Base-by-base conservation (phyloP, 2,113 vertebrate genomes). In the human region DNA sequence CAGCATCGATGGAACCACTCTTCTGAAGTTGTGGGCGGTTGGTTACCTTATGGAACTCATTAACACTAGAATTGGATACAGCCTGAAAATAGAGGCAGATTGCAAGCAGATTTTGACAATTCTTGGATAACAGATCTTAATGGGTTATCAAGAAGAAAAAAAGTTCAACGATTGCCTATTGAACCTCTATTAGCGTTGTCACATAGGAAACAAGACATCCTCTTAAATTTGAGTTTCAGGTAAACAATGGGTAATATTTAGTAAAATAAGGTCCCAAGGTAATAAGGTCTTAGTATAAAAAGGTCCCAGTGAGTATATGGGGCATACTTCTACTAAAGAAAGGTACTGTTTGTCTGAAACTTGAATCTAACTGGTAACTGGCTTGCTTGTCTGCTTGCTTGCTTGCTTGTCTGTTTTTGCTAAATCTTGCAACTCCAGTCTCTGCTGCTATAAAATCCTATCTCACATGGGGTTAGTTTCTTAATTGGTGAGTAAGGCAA, bases 71-170 rank as follows among this genome's bases (percentile, higher is more conserved):
- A 66, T 30, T 45, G 72, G 64, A 94, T 81, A 76, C 27, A 95
- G 16, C 20, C 90, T 43, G 50, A 82, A 92, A 94, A 84, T 0
- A 90, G 35, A 97, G 43, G 55, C 57, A 82, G 80, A 93, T 92
- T n/a, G 9, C 48, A 88, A 97, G 43, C 85, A 97, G 38, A 10
- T 82, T 95, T 95, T 78, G 85, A 88, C 88, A 72, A 57, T 82
- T 82, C 89, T 66, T 91, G 25, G 59, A 73, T 85, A 89, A 85
- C 50, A 90, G 18, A 85, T 64, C 90, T 52, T 72, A 91, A 76
- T 59, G 43, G 35, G 22, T 83, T 96, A n/a, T 52, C 48, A 80
- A 93, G 57, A 25, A 80, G 78, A 73, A 85, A 87, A 50, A 90
- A 83, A 23, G 10, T 35, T 10, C 52, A 94, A 81, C 1, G 57